Conservation (phyloP, 2,888 invertebrate species). For the Pachydiplax longipennis region DNA sequence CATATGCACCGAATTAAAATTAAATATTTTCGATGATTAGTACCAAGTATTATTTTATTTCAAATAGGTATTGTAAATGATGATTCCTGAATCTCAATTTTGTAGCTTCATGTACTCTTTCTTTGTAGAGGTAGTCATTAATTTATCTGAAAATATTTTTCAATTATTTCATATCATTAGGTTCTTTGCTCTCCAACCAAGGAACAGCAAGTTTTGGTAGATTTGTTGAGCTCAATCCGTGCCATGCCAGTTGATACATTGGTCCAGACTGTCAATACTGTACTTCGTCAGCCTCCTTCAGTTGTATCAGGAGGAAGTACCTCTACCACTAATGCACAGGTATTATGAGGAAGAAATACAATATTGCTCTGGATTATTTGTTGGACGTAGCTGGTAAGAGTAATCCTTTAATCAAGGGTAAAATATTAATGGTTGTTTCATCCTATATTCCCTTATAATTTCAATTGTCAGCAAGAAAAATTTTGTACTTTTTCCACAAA, state of each 20-base stretch:
- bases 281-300: constrained; percentile 78
- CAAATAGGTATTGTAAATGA: too few species aligned
- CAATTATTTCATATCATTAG: background rate
- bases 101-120: background rate
- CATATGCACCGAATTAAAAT: too few species aligned
- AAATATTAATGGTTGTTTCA: background rate
- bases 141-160: background rate
- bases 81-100: too few species aligned
- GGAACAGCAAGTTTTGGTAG: constrained; percentile 78
- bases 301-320: constrained; percentile 64
- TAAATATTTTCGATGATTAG: too few species aligned
- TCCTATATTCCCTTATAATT: background rate
- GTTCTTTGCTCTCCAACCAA: constrained; percentile 51
- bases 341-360: constrained; percentile 44
- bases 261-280: constrained; percentile 81
- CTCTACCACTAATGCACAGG: constrained; percentile 50
- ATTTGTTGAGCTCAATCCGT: constrained; percentile 79
- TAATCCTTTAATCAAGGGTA: too few species aligned
- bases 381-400: too few species aligned
- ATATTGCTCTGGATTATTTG: too few species aligned
- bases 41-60: too few species aligned
- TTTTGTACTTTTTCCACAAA: too few species aligned
- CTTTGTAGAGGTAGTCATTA: background rate
- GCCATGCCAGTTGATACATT: constrained; percentile 85
- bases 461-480: too few species aligned